A percentile compares a stretch with the other conserved stretches of the same genome.
phyloP scores from a whole-genome alignment of 2,113 vertebrate genomes.

The Andinoacara biseriatus region DNA sequence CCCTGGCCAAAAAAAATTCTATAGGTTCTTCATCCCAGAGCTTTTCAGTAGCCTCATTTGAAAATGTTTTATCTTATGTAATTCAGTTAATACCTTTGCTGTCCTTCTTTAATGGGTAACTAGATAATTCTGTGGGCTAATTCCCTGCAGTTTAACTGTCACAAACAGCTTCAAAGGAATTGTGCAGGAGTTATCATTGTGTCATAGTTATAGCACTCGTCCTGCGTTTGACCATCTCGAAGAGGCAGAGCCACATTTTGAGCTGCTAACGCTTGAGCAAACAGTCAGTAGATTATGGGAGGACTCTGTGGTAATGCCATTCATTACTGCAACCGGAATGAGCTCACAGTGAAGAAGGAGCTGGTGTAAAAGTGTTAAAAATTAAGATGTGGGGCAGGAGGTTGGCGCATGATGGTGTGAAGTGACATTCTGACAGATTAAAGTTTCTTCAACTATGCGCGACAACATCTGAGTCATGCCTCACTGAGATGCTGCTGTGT shows the following conservation, averaged over 20 bases:
- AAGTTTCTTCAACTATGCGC: neutral
- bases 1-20: too few species aligned
- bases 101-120: too few species aligned
- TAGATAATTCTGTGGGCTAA: accelerated
- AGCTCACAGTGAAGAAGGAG: neutral
- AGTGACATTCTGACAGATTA: neutral
- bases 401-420: constrained; percentile 3
- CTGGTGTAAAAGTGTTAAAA: constrained; percentile 18
- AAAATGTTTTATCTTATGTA: too few species aligned
- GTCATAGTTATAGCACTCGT: constrained; percentile 1
- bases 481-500: neutral
- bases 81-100: too few species aligned
- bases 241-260: constrained; percentile 16
- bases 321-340: constrained; percentile 17
- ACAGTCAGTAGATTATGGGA: constrained; percentile 24
- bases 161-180: neutral
- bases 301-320: constrained; percentile 17
- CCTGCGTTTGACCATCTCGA: neutral
- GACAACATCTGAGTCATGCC: neutral
- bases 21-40: too few species aligned
- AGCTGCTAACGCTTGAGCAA: constrained; percentile 20
- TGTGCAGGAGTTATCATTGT: neutral
- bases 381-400: neutral
- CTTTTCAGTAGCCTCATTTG: too few species aligned
- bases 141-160: neutral